These are phyloP conservation scores for Slavum lentiscoides DNA, from an alignment of 2,888 invertebrate species.

Conservation along the genomic window DNA sequence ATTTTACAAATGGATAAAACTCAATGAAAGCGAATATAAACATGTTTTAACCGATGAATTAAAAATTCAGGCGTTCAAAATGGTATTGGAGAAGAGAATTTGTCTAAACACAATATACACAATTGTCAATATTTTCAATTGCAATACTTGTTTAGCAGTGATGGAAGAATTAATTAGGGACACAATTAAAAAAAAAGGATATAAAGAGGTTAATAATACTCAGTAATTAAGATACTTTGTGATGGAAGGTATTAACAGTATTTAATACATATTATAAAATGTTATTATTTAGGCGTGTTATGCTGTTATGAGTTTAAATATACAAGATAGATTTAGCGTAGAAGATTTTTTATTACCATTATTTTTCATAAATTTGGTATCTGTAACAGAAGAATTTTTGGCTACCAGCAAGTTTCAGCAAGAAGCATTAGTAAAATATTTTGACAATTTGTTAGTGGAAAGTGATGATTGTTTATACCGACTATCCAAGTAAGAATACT, in stretches of 20 bases:
- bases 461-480: conserved; percentile 34
- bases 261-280: background rate
- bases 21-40: conserved; percentile 60
- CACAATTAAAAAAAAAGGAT: conserved; percentile 32
- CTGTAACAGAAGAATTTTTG: conserved; percentile 77
- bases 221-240: background rate
- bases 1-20: conserved; percentile 60
- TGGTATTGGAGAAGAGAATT: conserved; percentile 61
- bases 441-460: conserved; percentile 37
- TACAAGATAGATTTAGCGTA: conserved; percentile 71
- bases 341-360: conserved; percentile 77
- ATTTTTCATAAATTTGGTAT: conserved; percentile 78
- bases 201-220: conserved; percentile 27
- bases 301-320: conserved; percentile 68
- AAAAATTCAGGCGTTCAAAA: conserved; percentile 74
- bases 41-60: conserved; percentile 64
- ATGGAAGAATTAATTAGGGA: conserved; percentile 39
- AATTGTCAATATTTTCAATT: conserved; percentile 36
- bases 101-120: conserved; percentile 16
- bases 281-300: conserved; percentile 67
- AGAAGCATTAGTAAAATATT: conserved; percentile 41
- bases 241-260: background rate
- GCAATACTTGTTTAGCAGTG: conserved; percentile 25
- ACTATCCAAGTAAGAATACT: conserved; percentile 32
- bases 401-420: conserved; percentile 61